Conservation (phyloP, 1,140 invertebrate genomes). For the Drosophila funebris region DNA sequence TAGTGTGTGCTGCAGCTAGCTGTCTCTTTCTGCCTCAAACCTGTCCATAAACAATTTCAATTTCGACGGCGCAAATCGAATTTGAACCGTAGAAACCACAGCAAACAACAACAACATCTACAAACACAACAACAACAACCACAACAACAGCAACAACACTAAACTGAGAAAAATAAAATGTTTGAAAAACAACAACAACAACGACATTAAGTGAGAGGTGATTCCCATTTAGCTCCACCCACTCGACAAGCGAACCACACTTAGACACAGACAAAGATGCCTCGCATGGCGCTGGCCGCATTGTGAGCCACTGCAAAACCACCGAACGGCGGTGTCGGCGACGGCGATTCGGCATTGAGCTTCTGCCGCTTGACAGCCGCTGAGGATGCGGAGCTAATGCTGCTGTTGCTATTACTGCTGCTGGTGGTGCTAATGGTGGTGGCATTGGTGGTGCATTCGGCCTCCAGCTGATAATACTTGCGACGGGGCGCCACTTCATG, state of each 20-base stretch:
- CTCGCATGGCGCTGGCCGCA: constrained; percentile 70
- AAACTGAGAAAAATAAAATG: constrained; percentile 30
- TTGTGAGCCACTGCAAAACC: constrained; percentile 63
- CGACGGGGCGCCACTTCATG: constrained; percentile 53
- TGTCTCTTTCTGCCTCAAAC: constrained; percentile 56
- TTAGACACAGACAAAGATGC: constrained; percentile 78
- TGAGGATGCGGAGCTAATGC: constrained; percentile 35
- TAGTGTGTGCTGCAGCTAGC: constrained; percentile 49
- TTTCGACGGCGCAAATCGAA: constrained; percentile 50
- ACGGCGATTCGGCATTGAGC: constrained; percentile 34
- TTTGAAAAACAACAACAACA: constrained; percentile 42
- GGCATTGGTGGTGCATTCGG: constrained; percentile 51
- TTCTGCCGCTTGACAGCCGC: constrained; percentile 70
- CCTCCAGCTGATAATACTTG: constrained; percentile 71
- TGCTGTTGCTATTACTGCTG: constrained; percentile 9
- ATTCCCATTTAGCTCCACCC: constrained; percentile 51
- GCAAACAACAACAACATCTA: constrained; percentile 21
- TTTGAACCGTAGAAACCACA: constrained; percentile 49
- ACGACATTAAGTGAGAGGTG: constrained; percentile 22
- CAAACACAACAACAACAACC: constrained; percentile 54
- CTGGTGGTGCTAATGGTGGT: constrained; percentile 34
- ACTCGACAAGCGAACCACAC: constrained; percentile 2
- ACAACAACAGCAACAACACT: constrained; percentile 54
- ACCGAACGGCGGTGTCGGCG: constrained; percentile 44
- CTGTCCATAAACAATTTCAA: constrained; percentile 49